Evolutionary conservation across 2,113 vertebrate species (phyloP).

Genomic region (Glaucidium brasilianum): DNA sequence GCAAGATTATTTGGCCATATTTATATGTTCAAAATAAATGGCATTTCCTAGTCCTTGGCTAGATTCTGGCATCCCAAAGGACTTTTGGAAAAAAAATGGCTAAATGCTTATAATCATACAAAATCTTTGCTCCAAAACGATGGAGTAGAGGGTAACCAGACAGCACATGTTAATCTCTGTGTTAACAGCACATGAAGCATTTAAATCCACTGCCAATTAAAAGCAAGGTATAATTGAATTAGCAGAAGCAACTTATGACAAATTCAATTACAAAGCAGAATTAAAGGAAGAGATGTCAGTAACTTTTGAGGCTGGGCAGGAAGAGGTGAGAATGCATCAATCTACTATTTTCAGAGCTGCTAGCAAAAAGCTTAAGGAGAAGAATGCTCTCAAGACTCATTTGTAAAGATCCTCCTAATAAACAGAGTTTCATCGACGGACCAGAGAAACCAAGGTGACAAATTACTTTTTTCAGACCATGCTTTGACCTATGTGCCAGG

Average conservation of each 20-base stretch:
- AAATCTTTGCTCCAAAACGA: not conserved
- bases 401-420: not conserved
- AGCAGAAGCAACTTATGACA: constrained; percentile 32
- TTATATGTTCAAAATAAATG: not conserved
- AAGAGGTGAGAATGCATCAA: not conserved
- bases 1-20: not conserved
- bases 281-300: constrained; percentile 48
- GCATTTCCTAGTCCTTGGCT: not conserved
- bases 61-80: not conserved
- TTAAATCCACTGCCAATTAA: constrained; percentile 35
- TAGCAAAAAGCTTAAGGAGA: not conserved
- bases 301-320: constrained; percentile 22
- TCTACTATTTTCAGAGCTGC: not conserved
- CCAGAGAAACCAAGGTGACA: not conserved
- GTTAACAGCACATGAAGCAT: not conserved
- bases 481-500: not conserved
- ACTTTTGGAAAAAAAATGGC: not conserved
- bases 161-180: not conserved
- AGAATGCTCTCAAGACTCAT: not conserved
- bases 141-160: not conserved
- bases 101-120: not conserved
- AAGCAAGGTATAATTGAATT: constrained; percentile 43
- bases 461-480: not conserved
- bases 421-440: not conserved
- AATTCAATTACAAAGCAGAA: constrained; percentile 48